phyloP scores from a whole-genome alignment of 1,140 invertebrate species.

The Gerris buenoi region DNA sequence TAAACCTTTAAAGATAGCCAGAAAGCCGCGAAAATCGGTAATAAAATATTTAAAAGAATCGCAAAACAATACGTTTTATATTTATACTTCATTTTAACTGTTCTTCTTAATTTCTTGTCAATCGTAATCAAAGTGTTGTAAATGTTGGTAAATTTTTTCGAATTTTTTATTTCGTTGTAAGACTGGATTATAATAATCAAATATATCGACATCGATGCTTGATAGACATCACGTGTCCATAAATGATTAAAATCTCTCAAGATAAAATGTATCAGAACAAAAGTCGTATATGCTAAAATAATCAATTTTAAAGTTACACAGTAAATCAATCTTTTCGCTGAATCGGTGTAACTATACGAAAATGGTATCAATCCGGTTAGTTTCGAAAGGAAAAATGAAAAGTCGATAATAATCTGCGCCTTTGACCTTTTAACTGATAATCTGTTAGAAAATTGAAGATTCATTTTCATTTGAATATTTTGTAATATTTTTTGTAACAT shows the following conservation, averaged over 20 bases:
- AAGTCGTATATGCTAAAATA: not conserved
- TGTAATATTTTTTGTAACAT: no score
- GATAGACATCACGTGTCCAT: not conserved
- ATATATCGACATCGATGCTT: not conserved
- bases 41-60: not conserved
- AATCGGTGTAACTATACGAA: not conserved
- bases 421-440: not conserved
- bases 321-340: not conserved
- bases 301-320: not conserved
- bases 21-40: not conserved
- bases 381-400: not conserved
- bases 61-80: not conserved
- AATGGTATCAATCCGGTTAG: not conserved
- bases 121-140: not conserved
- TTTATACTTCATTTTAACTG: not conserved
- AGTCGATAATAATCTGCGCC: not conserved
- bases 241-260: not conserved
- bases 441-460: no score
- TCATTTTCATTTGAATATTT: no score
- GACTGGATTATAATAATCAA: not conserved
- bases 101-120: not conserved
- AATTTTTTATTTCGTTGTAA: not conserved
- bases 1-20: not conserved
- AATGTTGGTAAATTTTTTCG: not conserved
- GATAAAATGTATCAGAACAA: not conserved